Evolutionary conservation across 1,140 invertebrate genomes (phyloP).

Genomic region (Ooceraea biroi): DNA sequence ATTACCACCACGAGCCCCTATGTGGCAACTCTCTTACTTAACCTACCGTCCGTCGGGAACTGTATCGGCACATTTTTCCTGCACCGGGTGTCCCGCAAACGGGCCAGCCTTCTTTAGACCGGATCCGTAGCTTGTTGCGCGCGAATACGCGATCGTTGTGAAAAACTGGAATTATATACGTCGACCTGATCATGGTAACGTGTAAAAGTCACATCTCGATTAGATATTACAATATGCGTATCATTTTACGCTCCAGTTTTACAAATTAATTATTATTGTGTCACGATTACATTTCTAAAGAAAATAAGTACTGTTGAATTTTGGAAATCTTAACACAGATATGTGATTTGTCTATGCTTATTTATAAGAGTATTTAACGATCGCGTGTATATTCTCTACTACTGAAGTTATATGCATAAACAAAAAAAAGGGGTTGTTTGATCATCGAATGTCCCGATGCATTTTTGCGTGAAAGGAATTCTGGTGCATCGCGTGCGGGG

Average conservation of each 20-base stretch:
- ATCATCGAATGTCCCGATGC: constrained; percentile 44
- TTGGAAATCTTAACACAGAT: too few species aligned
- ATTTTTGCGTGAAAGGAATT: constrained; percentile 25
- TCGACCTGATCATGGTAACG: not conserved
- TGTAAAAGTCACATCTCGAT: too few species aligned
- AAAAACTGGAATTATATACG: not conserved
- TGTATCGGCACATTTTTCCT: constrained; percentile 75
- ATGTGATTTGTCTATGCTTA: too few species aligned
- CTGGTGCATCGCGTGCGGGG: constrained; percentile 42
- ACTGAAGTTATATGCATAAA: constrained; percentile 4
- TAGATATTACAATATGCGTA: too few species aligned
- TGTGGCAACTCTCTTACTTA: constrained; percentile 79
- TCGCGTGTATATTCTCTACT: not conserved
- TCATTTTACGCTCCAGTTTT: too few species aligned
- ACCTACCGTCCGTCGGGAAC: constrained; percentile 75
- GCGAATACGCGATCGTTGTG: constrained; percentile 18
- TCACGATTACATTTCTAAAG: too few species aligned
- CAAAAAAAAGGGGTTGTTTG: not conserved
- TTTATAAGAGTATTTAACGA: not conserved
- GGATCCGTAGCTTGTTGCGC: constrained; percentile 25
- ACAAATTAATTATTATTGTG: too few species aligned
- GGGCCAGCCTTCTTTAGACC: constrained; percentile 48
- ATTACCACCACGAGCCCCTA: constrained; percentile 77
- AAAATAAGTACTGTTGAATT: too few species aligned
- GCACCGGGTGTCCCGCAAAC: constrained; percentile 71